A percentile compares a stretch with the other conserved stretches of the same genome.
These are phyloP conservation scores for Lasioglossum pauxillum DNA, from an alignment of 2,888 invertebrate genomes.

Conservation along the genomic window DNA sequence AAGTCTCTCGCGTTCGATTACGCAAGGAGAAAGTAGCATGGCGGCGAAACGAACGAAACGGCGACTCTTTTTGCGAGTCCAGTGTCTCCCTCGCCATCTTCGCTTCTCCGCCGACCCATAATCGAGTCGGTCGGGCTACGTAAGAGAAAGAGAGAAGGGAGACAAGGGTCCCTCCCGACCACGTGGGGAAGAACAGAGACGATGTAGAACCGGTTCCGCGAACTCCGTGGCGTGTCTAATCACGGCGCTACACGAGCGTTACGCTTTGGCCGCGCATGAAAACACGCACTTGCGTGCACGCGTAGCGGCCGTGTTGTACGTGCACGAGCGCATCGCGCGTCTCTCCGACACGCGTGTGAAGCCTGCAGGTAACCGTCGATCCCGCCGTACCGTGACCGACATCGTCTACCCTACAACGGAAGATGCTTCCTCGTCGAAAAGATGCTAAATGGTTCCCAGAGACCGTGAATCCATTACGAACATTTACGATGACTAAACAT, in stretches of 20 bases:
- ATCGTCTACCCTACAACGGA: slow-evolving; percentile 6
- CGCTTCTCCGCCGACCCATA: slow-evolving; percentile 46
- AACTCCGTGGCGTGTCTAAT: slow-evolving; percentile 78
- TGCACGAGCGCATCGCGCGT: slow-evolving; percentile 24
- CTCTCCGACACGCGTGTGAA: slow-evolving; percentile 38
- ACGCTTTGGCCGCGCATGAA: slow-evolving; percentile 64
- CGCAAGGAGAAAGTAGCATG: slow-evolving; percentile 75
- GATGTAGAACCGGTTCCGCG: slow-evolving; percentile 75
- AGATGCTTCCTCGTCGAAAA: neutral
- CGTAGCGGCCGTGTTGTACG: neutral
- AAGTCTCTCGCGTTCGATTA: slow-evolving; percentile 66
- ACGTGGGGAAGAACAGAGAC: slow-evolving; percentile 35
- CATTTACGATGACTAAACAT: neutral
- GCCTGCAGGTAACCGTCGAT: slow-evolving; percentile 11
- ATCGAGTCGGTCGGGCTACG: slow-evolving; percentile 41
- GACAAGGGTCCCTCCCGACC: neutral
- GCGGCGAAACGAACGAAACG: slow-evolving; percentile 60
- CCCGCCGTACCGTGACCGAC: slow-evolving; percentile 21
- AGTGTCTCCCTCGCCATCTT: slow-evolving; percentile 36
- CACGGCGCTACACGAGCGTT: slow-evolving; percentile 78
- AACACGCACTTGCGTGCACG: slow-evolving; percentile 35
- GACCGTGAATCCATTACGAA: neutral
- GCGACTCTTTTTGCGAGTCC: slow-evolving; percentile 47
- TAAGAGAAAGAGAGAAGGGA: slow-evolving; percentile 27
- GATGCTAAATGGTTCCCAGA: neutral